Percentiles rank a stretch among this genome's conserved stretches.
Conservation (phyloP, 2,888 invertebrate species). For the Eurytoma californica region DNA sequence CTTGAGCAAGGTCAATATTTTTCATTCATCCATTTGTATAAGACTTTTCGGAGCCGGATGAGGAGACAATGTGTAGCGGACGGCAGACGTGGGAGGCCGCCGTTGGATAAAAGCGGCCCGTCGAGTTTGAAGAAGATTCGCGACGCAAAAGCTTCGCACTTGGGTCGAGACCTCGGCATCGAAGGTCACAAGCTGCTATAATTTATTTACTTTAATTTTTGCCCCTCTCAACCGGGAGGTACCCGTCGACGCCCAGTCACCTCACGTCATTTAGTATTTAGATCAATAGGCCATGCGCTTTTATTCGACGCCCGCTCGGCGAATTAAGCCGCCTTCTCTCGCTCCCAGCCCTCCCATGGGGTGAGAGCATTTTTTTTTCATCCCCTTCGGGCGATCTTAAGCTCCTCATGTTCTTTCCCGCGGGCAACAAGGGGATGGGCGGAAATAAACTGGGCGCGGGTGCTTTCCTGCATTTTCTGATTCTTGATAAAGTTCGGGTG, state of each 20-base stretch:
- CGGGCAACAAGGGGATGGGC: neutral
- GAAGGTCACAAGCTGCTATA: slow-evolving; percentile 16
- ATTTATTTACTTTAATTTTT: slow-evolving; percentile 35
- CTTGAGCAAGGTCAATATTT: neutral
- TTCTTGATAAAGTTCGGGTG: neutral
- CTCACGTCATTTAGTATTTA: neutral
- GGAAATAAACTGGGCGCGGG: slow-evolving; percentile 6
- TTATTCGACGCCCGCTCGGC: slow-evolving; percentile 3
- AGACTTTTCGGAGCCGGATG: neutral
- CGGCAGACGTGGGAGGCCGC: slow-evolving; percentile 7
- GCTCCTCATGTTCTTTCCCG: slow-evolving; percentile 2
- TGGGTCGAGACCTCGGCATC: neutral
- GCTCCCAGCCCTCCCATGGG: neutral
- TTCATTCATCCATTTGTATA: neutral
- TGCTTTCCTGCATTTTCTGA: neutral
- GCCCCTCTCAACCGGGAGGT: no score
- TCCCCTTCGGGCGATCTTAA: neutral
- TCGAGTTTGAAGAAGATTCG: slow-evolving; percentile 18
- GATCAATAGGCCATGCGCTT: slow-evolving; percentile 12
- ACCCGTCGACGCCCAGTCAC: no score
- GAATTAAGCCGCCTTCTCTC: neutral
- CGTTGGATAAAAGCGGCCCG: neutral
- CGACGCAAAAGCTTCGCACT: slow-evolving; percentile 22
- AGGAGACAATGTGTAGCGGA: neutral
- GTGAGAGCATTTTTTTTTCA: neutral